Evolutionary conservation across 2,797 vertebrate species (phyloP).

Genomic region (Sebastolobus altivelis): DNA sequence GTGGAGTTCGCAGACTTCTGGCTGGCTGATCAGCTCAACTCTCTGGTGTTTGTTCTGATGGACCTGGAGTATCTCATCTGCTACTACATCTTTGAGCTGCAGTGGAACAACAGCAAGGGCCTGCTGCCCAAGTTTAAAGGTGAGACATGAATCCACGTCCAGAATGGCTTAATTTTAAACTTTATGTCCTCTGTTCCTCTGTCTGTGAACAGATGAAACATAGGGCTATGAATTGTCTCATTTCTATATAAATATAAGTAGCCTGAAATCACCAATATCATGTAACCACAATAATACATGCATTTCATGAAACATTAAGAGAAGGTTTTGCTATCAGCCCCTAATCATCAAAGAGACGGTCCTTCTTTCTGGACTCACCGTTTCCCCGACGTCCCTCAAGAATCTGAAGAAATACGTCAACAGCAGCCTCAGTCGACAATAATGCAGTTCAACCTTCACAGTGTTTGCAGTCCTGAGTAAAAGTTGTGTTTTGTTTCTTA

Average conservation of each 20-base stretch:
- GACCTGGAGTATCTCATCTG: conserved; percentile 99
- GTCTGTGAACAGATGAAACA: background rate
- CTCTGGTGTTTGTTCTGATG: conserved; percentile 94
- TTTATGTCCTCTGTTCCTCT: background rate
- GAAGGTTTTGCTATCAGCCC: background rate
- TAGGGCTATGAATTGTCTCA: background rate
- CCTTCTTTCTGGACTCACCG: background rate
- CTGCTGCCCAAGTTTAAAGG: conserved; percentile 84
- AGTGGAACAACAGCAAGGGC: conserved; percentile 89
- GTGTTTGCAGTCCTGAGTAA: background rate
- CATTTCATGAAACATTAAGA: conserved; percentile 4
- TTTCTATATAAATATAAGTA: background rate
- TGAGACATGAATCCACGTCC: conserved; percentile 13
- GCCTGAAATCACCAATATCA: background rate
- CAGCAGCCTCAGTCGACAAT: background rate
- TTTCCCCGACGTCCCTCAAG: background rate
- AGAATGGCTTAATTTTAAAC: background rate
- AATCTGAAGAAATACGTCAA: background rate
- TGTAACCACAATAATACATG: background rate
- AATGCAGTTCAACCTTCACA: background rate
- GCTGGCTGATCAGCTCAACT: conserved; percentile 99
- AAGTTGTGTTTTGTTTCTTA: background rate
- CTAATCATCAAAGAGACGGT: background rate
- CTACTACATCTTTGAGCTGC: conserved; percentile 97
- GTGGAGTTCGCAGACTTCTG: conserved; percentile 99